These are phyloP conservation scores for Eutrigla gurnardus DNA, from an alignment of 2,797 vertebrate species.

Conservation along the genomic window DNA sequence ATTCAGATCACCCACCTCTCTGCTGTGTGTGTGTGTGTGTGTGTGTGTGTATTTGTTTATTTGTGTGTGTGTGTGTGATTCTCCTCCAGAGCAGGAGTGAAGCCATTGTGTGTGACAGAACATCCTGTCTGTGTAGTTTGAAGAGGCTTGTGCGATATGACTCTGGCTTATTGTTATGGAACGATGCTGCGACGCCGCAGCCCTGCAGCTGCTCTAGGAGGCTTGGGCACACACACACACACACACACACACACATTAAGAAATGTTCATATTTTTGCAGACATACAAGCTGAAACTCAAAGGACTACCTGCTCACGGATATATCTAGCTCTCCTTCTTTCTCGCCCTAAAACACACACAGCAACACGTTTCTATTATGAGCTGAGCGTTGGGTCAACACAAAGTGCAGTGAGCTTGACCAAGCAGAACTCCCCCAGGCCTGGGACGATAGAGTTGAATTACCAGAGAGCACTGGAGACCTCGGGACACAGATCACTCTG, in stretches of 20 bases:
- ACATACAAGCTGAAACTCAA: conserved; percentile 3
- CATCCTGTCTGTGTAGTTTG: conserved; percentile 60
- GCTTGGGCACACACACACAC: neutral
- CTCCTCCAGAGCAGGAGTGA: neutral
- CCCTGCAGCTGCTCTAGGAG: neutral
- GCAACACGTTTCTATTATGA: neutral
- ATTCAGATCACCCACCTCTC: neutral
- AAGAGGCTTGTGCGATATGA: conserved; percentile 43
- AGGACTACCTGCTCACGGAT: conserved; percentile 19
- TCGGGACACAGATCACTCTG: conserved; percentile 30
- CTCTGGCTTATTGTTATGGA: conserved; percentile 40
- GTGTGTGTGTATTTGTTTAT: conserved; percentile 6
- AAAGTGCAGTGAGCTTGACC: conserved; percentile 44
- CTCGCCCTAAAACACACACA: conserved; percentile 7
- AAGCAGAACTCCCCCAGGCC: conserved; percentile 50
- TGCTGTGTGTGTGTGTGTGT: conserved; percentile 8
- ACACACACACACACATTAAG: neutral
- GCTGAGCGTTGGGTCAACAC: conserved; percentile 46
- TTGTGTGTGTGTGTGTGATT: conserved; percentile 6
- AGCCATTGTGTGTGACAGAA: conserved; percentile 12
- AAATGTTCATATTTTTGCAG: neutral
- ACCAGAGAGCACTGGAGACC: conserved; percentile 41
- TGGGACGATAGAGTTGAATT: conserved; percentile 38
- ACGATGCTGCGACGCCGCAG: neutral
- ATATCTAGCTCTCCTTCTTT: neutral